phyloP scores from a whole-genome alignment of 2,113 vertebrate genomes.

The Megalops atlanticus region DNA sequence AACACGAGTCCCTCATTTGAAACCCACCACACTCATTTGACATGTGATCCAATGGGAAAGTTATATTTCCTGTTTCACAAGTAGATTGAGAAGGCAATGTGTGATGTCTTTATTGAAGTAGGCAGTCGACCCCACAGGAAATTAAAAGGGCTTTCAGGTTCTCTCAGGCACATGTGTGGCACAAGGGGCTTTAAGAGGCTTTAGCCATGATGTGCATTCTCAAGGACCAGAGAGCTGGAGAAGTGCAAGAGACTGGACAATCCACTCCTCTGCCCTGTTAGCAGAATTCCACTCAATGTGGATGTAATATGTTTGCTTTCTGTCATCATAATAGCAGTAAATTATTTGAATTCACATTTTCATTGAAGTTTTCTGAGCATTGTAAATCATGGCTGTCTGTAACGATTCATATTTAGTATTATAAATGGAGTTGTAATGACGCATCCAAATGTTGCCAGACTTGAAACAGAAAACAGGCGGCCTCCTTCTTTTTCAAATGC shows the following conservation, averaged over 20 bases:
- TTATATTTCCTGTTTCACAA: conserved; percentile 3
- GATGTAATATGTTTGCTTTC: no score
- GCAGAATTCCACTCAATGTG: no score
- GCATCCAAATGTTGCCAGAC: no score
- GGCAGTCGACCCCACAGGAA: not conserved
- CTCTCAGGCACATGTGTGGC: conserved; percentile 1
- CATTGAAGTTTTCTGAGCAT: no score
- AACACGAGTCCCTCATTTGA: not conserved
- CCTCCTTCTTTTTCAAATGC: not conserved
- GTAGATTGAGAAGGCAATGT: not conserved
- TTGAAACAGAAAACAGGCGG: no score
- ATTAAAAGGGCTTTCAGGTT: conserved; percentile 15
- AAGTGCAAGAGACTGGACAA: not conserved
- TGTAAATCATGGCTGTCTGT: no score
- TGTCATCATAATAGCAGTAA: no score
- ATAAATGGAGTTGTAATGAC: no score
- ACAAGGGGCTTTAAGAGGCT: not conserved
- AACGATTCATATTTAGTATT: no score
- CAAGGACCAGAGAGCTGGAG: not conserved
- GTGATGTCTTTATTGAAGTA: conserved; percentile 17
- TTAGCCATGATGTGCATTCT: conserved; percentile 1
- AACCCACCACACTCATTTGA: not conserved
- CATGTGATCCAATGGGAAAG: not conserved
- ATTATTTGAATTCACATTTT: no score
- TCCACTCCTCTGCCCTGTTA: not conserved